Conservation (phyloP, 1,140 invertebrate genomes). For the Bombus pyrosoma region DNA sequence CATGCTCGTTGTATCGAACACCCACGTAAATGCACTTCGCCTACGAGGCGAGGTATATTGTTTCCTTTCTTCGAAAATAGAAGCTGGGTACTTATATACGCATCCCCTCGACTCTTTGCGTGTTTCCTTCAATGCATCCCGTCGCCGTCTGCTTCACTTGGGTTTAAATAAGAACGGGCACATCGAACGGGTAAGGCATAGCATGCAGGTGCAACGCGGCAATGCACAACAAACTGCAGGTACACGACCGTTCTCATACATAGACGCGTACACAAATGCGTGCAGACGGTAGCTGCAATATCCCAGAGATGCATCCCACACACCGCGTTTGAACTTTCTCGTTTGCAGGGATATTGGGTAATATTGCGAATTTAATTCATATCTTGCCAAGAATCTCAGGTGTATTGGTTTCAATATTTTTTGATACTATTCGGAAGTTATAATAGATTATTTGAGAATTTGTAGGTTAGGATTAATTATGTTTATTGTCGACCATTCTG, state of each 20-base stretch:
- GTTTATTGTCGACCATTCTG: not conserved
- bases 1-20: slow-evolving; percentile 9
- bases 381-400: too few species aligned
- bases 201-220: slow-evolving; percentile 36
- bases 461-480: not conserved
- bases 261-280: not conserved
- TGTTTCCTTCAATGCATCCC: not conserved
- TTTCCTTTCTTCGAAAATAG: slow-evolving; percentile 37
- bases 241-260: slow-evolving; percentile 36
- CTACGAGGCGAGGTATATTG: slow-evolving; percentile 34
- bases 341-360: not conserved
- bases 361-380: not conserved
- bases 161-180: slow-evolving; percentile 28
- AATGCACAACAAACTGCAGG: slow-evolving; percentile 47
- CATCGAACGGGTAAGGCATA: slow-evolving; percentile 22
- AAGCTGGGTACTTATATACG: slow-evolving; percentile 12
- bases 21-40: slow-evolving; percentile 34
- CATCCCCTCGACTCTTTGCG: slow-evolving; percentile 7
- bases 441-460: not conserved
- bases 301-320: slow-evolving; percentile 25
- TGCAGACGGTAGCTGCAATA: not conserved
- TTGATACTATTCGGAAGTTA: not conserved
- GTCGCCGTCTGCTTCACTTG: too few species aligned
- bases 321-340: slow-evolving; percentile 17
- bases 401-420: not conserved